Conservation (phyloP, 2,797 vertebrate species). For the Smutsia gigantea region DNA sequence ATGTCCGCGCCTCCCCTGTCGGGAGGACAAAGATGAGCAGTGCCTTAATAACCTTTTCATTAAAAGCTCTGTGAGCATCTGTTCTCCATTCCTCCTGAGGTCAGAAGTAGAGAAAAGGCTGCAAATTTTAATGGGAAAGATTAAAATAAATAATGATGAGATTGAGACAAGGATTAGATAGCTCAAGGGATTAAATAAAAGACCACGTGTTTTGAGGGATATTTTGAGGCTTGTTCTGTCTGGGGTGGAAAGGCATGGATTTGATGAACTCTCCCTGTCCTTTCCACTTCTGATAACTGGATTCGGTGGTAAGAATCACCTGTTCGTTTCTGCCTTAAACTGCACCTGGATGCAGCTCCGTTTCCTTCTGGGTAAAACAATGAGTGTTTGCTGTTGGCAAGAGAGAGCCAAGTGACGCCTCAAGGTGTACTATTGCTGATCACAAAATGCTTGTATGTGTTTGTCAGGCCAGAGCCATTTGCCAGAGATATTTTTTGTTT, state of each 20-base stretch:
- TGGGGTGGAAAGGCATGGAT: background rate
- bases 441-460: background rate
- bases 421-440: background rate
- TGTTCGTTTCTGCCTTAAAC: background rate
- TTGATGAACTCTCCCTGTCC: background rate
- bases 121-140: background rate
- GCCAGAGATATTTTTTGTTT: background rate
- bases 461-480: background rate
- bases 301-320: background rate
- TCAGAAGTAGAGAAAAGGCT: background rate
- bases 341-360: background rate
- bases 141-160: background rate
- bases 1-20: rapidly evolving
- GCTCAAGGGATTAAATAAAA: background rate
- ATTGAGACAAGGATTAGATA: background rate
- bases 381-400: background rate
- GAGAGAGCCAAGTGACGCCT: background rate
- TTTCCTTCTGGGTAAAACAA: background rate
- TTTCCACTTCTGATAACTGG: background rate
- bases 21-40: background rate
- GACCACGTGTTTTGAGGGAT: background rate
- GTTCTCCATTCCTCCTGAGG: background rate
- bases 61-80: background rate
- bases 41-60: background rate
- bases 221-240: background rate